Base-by-base conservation (phyloP, 2,113 vertebrate species). In the Ia io region DNA sequence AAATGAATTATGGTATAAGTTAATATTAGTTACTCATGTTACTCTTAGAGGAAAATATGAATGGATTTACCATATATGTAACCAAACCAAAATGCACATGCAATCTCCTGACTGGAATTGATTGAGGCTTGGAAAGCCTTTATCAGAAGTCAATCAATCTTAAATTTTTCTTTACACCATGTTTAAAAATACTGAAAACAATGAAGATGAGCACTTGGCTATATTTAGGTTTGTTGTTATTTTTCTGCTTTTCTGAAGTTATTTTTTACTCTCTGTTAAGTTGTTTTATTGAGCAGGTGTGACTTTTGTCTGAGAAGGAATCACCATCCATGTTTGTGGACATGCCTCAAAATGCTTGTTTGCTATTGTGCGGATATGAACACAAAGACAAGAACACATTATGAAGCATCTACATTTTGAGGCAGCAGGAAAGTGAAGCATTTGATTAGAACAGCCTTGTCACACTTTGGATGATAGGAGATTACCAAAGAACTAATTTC, bases 131-230 rank as follows among this genome's bases (percentile, higher is more conserved):
- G 16, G 49, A 82, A 77, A 74, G 12, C 13, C 49, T 88, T 95
- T 56, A n/a, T 35, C 10, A 47, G 32, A 56, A 74, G 37, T 79
- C 47, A 80, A 8, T 79, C 28, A 65, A 18, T 78, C 40, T 79
- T 93, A 69, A 40, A 14, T 83, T 67, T 96, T 80, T 91, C 10
- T 80, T 91, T 30, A 78, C 5, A 53, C 80, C n/a, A 30, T 84
- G 23, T 63, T 93, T 90, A 40, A 93, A 96, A 44, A 3, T 61
- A 3, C 85, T 93, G 44, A 84, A 82, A 88, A 73, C 61, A 82
- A 37, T 78, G 77, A 37, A 77, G 51, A 44, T n/a, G 9, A 67
- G 20, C 40, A 77, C 4, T 83, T 77, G 47, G 4, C 44, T 88
- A 3, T 42, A 35, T 73, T 83, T 94, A 91, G 35, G 71, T 47